phyloP scores from a whole-genome alignment of 2,888 invertebrate genomes.

The Anorthoa munda region DNA sequence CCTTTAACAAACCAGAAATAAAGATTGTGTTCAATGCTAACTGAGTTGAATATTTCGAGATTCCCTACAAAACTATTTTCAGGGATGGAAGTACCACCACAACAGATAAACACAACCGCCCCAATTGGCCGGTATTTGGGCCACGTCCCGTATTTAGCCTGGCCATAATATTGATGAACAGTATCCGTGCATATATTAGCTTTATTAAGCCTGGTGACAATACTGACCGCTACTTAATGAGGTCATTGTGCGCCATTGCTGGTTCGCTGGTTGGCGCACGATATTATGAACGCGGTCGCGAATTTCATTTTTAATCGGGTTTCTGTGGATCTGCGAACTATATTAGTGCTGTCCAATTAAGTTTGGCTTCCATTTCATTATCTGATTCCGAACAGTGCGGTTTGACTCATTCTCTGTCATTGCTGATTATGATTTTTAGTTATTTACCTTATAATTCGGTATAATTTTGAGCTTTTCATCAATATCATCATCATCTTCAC shows the following conservation, averaged over 20 bases:
- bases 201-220: conserved; percentile 44
- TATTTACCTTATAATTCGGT: not conserved
- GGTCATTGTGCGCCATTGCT: conserved; percentile 34
- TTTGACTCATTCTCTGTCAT: not conserved
- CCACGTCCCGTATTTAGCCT: conserved; percentile 35
- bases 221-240: conserved; percentile 58
- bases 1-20: not conserved
- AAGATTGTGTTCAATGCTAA: not conserved
- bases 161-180: conserved; percentile 56
- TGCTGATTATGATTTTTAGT: not conserved
- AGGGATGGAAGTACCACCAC: not conserved
- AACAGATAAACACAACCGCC: conserved; percentile 30
- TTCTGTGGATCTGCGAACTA: not conserved
- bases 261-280: conserved; percentile 13
- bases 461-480: not conserved
- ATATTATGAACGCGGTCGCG: conserved; percentile 7
- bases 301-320: conserved; percentile 23
- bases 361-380: conserved; percentile 9
- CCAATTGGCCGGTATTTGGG: conserved; percentile 41
- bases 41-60: not conserved
- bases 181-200: conserved; percentile 56
- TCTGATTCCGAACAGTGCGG: not conserved
- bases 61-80: conserved; percentile 1
- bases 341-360: conserved; percentile 15
- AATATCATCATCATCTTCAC: not conserved